Evolutionary conservation across 2,797 vertebrate genomes (phyloP).

Genomic region (Vespertilio murinus): DNA sequence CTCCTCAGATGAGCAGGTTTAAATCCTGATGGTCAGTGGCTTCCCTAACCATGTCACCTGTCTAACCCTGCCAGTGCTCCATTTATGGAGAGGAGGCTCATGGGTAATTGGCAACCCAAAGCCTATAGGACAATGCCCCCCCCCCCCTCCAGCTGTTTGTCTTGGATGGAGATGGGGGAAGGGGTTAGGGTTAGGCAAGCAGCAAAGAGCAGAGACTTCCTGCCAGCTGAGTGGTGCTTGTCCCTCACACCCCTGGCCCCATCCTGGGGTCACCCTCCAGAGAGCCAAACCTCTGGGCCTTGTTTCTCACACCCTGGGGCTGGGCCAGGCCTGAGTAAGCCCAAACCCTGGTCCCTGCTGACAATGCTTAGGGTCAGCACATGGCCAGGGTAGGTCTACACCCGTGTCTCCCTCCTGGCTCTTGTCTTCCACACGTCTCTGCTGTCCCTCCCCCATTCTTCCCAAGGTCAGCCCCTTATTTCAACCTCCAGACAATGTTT

Average conservation of each 20-base stretch:
- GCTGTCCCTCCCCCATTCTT: neutral
- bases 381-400: neutral
- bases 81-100: neutral
- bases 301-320: constrained; percentile 74
- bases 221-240: constrained; percentile 49
- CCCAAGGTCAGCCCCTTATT: neutral
- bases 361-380: constrained; percentile 10
- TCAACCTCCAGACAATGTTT: neutral
- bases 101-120: neutral
- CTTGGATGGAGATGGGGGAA: neutral
- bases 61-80: neutral
- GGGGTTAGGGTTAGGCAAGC: neutral
- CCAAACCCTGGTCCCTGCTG: neutral
- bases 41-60: neutral
- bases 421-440: constrained; percentile 53
- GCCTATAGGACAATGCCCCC: neutral
- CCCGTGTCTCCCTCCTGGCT: neutral
- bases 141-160: neutral
- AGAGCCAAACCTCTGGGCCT: constrained; percentile 68
- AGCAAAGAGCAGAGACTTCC: constrained; percentile 48
- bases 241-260: constrained; percentile 49
- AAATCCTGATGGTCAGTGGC: neutral
- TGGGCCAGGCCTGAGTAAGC: constrained; percentile 61
- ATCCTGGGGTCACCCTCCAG: constrained; percentile 53
- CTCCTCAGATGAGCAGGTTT: neutral